Evolutionary conservation across 2,888 invertebrate genomes (phyloP), one percentile per base, ranked within the genome.

Genomic region (Eumerus sabulonum): DNA sequence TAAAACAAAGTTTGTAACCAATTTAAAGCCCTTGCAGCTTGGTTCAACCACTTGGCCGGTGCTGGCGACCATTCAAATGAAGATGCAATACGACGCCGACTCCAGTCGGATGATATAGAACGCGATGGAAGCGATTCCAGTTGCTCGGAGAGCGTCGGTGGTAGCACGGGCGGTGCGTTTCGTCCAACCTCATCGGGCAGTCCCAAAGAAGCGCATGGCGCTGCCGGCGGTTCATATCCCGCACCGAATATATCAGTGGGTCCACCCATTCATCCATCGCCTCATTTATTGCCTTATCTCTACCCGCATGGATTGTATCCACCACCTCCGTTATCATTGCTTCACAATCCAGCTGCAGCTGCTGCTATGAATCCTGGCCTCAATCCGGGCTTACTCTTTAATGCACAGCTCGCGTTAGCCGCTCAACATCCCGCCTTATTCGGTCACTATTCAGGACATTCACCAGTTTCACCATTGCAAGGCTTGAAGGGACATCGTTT

Each of bases 191-290:
- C 91, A 4, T 90, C 91, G 40, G 89, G 88, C 77, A 90, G 91
- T 85, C 92, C 86, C 83, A 91, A 89, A 88, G 92, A 83, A 90
- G 91, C 82, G 86, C 86, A 87, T 14, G 85, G 85, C 38, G 83
- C 79, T 40, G 73, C 82, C 14, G 83, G 83, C 60, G 54, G 92
- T n/a, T 92, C 92, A 82, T 95, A 95, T 82, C 96, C 96, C 0
- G 94, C 96, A 82, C 97, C 97, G 16, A 98, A 98, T 90, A 97
- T 97, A 81, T 96, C 96, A 36, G 94, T 98, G 44, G 98, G 97
- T 57, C 97, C 97, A 44, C 97, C 97, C 50, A 94, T 97, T 51
- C 97, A 97, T 86, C 96, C 97, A 50, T 96, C 96, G 57, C 93
- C 96, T 38, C 94, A 94, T 89, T 91, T 95, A 86, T 91, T 98